Conservation (phyloP, 1,140 invertebrate genomes). For the Drosophila orosa region DNA sequence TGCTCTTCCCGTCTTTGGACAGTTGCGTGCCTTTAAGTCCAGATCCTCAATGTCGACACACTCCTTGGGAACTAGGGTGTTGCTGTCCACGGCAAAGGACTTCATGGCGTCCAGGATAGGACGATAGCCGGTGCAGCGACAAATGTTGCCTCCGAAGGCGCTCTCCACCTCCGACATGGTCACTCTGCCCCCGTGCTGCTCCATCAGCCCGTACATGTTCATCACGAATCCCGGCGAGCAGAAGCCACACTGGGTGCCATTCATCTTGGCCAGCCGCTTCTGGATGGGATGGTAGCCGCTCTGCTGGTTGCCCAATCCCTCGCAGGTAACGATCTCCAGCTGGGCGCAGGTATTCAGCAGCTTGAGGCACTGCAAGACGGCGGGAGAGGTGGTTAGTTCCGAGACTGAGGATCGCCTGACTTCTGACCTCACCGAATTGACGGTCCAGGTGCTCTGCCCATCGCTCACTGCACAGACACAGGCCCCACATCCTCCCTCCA, state of each 20-base stretch:
- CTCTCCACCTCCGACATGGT: conserved; percentile 90
- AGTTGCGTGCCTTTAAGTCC: conserved; percentile 40
- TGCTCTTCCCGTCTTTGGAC: conserved; percentile 41
- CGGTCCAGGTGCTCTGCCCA: conserved; percentile 86
- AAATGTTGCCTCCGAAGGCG: conserved; percentile 92
- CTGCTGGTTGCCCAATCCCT: conserved; percentile 89
- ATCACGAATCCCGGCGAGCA: conserved; percentile 94
- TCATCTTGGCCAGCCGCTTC: conserved; percentile 88
- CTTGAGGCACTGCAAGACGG: conserved; percentile 87
- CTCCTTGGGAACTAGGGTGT: conserved; percentile 86
- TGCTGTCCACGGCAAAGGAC: conserved; percentile 88
- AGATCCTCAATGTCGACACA: conserved; percentile 75
- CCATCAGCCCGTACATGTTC: conserved; percentile 90
- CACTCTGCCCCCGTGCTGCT: conserved; percentile 84
- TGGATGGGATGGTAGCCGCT: conserved; percentile 90
- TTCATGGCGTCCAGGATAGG: conserved; percentile 94
- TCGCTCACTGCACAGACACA: conserved; percentile 89
- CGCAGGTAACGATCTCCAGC: conserved; percentile 91
- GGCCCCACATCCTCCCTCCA: conserved; percentile 93
- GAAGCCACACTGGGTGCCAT: conserved; percentile 93
- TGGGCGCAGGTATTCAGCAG: conserved; percentile 89
- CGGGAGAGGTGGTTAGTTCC: conserved; percentile 1
- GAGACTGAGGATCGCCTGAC: conserved; percentile 2
- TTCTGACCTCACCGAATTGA: conserved; percentile 89
- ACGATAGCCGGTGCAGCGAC: conserved; percentile 94